Evolutionary conservation across 2,888 invertebrate species (phyloP).

Genomic region (Drosophila kanekoi): DNA sequence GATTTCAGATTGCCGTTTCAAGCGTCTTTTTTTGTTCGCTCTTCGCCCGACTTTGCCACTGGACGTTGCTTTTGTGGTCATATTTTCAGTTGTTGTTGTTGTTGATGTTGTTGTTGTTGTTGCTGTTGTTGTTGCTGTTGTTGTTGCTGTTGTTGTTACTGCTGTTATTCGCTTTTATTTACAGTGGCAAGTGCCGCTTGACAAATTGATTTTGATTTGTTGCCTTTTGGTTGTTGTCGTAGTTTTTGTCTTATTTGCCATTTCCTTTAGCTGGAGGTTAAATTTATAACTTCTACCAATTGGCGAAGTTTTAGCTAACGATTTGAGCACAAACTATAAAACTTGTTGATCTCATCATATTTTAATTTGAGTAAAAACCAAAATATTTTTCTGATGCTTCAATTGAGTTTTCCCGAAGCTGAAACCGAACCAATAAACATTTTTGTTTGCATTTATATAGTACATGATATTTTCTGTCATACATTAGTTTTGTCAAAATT

Average conservation of each 20-base stretch:
- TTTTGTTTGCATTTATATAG: too few relatives aligned
- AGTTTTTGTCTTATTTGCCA: slow-evolving; percentile 7
- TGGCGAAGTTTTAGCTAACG: not conserved
- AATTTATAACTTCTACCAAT: not conserved
- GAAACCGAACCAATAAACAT: too few relatives aligned
- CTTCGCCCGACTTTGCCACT: slow-evolving; percentile 27
- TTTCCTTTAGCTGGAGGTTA: slow-evolving; percentile 12
- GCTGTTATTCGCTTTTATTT: slow-evolving; percentile 66
- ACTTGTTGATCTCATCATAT: too few relatives aligned
- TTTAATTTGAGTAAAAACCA: too few relatives aligned
- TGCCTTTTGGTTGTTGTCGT: slow-evolving; percentile 41
- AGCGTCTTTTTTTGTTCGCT: slow-evolving; percentile 40
- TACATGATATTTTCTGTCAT: too few relatives aligned
- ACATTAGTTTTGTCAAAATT: too few relatives aligned
- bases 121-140: slow-evolving; percentile 15
- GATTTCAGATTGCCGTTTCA: slow-evolving; percentile 79
- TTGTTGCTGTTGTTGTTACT: slow-evolving; percentile 32
- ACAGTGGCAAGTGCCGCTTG: slow-evolving; percentile 78
- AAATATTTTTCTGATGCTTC: too few relatives aligned
- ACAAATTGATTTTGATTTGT: slow-evolving; percentile 75
- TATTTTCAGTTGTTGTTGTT: slow-evolving; percentile 24
- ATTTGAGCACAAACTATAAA: not conserved
- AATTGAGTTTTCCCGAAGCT: too few relatives aligned
- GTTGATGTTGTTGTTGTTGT: slow-evolving; percentile 14
- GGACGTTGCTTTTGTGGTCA: slow-evolving; percentile 4